Evolutionary conservation across 2,797 vertebrate genomes (phyloP), one percentile per base, ranked within the genome.

Genomic region (Kryptolebias ocellatus): DNA sequence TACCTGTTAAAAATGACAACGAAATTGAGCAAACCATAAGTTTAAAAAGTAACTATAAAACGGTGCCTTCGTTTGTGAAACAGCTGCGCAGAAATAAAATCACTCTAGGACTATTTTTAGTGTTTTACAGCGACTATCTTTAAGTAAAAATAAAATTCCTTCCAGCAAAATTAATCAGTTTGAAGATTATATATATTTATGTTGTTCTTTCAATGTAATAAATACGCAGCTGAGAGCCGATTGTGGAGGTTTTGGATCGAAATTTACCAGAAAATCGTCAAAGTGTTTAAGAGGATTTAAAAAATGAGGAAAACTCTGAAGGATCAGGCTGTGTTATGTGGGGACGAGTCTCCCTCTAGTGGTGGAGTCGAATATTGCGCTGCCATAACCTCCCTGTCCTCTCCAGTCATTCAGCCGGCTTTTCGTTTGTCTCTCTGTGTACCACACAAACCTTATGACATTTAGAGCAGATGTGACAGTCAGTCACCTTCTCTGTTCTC

Each of bases 341-440:
- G 20, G 51, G 0, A n/a, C 0, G 39, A 31, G 80, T 18, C 83
- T 5, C 80, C 85, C 71, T 84, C 85, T 86, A 58, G 78, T 84
- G 87, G 80, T 5, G 0, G 27, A 0, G 0, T 2, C 2, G 39
- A 27, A 44, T 57, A 44, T 16, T 0, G 0, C 17, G 54, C 20
- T 63, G 34, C 65, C 71, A 0, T 27, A 4, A 5, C 10, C 8
- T 39, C 7, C 7, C 31, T 4, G 4, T 34, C 31, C 4, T 34
- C 8, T 34, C 9, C 31, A 5, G 7, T 31, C 31, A 31, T 4
- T 31, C 31, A 34, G 31, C 2, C 31, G 9, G 31, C 1, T 39
- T 10, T 20, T 1, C 29, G 20, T 24, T 24, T 24, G 20, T 24
- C 20, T 24, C 17, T 57, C 4, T 53, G n/a, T 9, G 6, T 37